phyloP scores from a whole-genome alignment of 2,888 invertebrate genomes.

The Tachina grossa region DNA sequence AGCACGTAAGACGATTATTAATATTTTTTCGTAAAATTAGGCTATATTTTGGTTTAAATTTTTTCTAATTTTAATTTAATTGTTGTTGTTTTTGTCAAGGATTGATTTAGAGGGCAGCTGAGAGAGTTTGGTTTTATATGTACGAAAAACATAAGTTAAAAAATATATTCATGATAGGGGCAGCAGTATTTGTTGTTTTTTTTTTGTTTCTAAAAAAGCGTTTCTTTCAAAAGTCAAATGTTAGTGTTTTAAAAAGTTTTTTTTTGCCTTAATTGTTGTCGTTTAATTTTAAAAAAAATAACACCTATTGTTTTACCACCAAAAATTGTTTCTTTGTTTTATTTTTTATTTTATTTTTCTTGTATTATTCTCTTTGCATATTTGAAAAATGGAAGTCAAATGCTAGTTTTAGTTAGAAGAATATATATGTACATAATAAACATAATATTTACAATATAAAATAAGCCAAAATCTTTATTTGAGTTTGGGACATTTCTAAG shows the following conservation, averaged over 20 bases:
- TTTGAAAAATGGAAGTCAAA: slow-evolving; percentile 69
- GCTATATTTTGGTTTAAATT: slow-evolving; percentile 40
- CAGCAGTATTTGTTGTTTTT: slow-evolving; percentile 43
- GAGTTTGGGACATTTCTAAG: background rate
- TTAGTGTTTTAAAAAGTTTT: slow-evolving; percentile 33
- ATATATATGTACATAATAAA: background rate
- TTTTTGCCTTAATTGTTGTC: slow-evolving; percentile 19
- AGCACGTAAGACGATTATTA: slow-evolving; percentile 39
- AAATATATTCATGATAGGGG: slow-evolving; percentile 32
- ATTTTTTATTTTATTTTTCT: slow-evolving; percentile 10
- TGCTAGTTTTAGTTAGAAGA: slow-evolving; percentile 49
- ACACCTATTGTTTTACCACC: slow-evolving; percentile 54
- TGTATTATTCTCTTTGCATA: slow-evolving; percentile 66
- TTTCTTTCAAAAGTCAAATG: background rate
- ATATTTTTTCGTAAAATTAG: slow-evolving; percentile 26
- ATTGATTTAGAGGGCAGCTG: slow-evolving; percentile 66
- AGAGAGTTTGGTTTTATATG: slow-evolving; percentile 24
- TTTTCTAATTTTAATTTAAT: slow-evolving; percentile 51
- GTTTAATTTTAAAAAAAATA: slow-evolving; percentile 21
- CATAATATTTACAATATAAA: slow-evolving; percentile 40
- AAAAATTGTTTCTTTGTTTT: slow-evolving; percentile 19
- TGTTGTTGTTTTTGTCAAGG: slow-evolving; percentile 70
- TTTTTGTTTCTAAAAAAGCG: background rate
- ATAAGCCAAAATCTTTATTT: slow-evolving; percentile 3
- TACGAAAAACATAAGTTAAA: slow-evolving; percentile 26